phyloP scores from a whole-genome alignment of 2,888 invertebrate species.

The Papilio protenor region DNA sequence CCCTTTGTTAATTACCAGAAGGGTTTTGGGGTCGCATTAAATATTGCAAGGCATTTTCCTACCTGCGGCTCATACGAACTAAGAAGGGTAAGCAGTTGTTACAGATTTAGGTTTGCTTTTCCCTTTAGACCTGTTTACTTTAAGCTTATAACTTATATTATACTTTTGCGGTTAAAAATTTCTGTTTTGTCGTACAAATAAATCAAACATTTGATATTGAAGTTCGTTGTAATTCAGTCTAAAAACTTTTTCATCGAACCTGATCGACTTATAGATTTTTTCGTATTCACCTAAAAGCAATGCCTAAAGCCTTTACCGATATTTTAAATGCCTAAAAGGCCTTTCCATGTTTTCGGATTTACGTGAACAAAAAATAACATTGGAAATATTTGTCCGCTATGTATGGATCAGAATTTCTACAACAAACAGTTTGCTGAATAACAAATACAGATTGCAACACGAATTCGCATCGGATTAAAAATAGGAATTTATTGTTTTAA shows the following conservation, averaged over 20 bases:
- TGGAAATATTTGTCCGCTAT: neutral
- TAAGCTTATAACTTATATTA: constrained; percentile 53
- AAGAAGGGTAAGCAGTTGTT: constrained; percentile 44
- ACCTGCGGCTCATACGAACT: constrained; percentile 33
- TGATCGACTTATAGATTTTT: neutral
- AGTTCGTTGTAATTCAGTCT: neutral
- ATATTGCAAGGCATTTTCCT: constrained; percentile 51
- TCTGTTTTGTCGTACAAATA: neutral
- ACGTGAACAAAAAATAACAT: neutral
- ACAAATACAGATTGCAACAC: neutral
- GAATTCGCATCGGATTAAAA: neutral
- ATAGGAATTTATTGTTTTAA: neutral
- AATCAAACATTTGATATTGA: neutral
- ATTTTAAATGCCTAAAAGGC: neutral
- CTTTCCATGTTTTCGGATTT: neutral
- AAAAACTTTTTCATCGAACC: neutral
- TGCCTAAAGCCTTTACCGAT: neutral
- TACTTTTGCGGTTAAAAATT: neutral
- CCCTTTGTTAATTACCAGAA: constrained; percentile 50
- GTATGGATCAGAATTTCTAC: neutral
- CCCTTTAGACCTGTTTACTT: constrained; percentile 27
- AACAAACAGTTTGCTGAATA: neutral
- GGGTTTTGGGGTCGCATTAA: constrained; percentile 49
- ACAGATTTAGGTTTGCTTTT: constrained; percentile 42
- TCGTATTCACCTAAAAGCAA: neutral